These are phyloP conservation scores for Falco concolor DNA, from an alignment of 2,797 vertebrate genomes.

Conservation along the genomic window DNA sequence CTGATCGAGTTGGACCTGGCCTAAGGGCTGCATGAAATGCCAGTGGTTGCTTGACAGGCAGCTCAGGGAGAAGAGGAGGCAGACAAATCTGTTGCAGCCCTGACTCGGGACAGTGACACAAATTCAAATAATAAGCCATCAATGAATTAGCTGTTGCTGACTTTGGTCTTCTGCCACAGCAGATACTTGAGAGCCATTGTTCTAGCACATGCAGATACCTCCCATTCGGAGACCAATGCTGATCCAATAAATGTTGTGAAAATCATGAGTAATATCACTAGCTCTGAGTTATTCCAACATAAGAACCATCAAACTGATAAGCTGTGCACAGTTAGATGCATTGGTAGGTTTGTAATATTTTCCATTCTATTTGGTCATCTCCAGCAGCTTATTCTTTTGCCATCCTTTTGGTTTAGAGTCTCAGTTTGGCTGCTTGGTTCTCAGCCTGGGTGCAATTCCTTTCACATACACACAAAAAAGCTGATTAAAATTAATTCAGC, in stretches of 20 bases:
- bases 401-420: not conserved
- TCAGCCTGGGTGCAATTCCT: not conserved
- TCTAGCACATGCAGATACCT: not conserved
- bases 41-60: not conserved
- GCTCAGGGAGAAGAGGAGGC: not conserved
- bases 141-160: not conserved
- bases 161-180: not conserved
- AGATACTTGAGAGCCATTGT: not conserved
- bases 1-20: not conserved
- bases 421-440: not conserved
- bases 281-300: not conserved
- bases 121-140: not conserved
- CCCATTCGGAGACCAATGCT: not conserved
- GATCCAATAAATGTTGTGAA: not conserved
- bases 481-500: not conserved
- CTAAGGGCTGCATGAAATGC: not conserved
- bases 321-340: not conserved
- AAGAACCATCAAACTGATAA: not conserved
- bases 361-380: not conserved
- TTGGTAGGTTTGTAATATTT: not conserved
- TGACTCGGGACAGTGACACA: not conserved
- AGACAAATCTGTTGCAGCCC: not conserved
- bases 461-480: not conserved
- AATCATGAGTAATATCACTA: not conserved
- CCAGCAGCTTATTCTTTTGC: not conserved